These are phyloP conservation scores for Dallia pectoralis DNA, from an alignment of 2,797 vertebrate genomes.

Conservation along the genomic window DNA sequence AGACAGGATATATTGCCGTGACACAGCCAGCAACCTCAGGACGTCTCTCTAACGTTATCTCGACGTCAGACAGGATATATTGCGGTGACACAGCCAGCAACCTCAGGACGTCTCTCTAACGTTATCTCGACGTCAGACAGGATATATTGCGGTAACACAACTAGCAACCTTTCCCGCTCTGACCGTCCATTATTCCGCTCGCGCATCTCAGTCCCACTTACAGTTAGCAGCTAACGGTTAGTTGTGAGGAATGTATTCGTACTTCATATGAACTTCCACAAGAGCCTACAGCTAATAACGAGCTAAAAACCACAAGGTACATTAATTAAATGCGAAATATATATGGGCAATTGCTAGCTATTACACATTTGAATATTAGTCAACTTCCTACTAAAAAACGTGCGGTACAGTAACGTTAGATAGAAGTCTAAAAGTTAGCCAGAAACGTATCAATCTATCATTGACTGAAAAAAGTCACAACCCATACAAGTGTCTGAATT, in stretches of 20 bases:
- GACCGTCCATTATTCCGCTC: not conserved
- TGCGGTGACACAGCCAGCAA: not conserved
- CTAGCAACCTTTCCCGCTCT: conserved; percentile 10
- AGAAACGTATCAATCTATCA: not conserved
- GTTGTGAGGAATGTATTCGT: not conserved
- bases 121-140: not conserved
- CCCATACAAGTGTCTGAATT: not conserved
- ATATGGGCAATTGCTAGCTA: not conserved
- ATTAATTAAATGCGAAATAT: not conserved
- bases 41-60: not conserved
- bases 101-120: not conserved
- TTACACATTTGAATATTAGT: not conserved
- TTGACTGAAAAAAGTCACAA: not conserved
- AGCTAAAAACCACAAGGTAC: not conserved
- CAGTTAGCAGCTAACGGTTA: not conserved
- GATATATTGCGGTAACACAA: not conserved
- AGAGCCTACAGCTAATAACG: not conserved
- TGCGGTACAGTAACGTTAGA: not conserved
- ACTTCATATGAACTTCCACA: not conserved
- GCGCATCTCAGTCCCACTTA: not conserved
- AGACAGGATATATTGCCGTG: not conserved
- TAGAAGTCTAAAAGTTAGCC: not conserved
- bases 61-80: not conserved
- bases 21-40: not conserved
- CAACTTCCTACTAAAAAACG: not conserved